Evolutionary conservation across 2,797 vertebrate species (phyloP).

Genomic region (Pogoniulus pusillus): DNA sequence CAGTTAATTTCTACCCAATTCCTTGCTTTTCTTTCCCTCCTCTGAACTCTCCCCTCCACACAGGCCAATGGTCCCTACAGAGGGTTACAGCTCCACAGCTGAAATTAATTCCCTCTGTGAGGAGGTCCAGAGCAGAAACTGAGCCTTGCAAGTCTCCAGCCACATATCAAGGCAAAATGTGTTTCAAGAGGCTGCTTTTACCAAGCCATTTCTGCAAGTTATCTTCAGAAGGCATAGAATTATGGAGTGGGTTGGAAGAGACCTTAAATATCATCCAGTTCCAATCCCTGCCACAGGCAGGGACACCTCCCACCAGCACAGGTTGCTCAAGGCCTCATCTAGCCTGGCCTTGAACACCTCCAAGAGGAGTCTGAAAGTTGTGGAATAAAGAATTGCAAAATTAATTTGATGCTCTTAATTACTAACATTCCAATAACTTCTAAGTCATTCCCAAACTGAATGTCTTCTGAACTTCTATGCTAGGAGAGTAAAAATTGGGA

Average conservation of each 20-base stretch:
- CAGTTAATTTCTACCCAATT: not conserved
- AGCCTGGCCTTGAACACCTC: too few relatives aligned
- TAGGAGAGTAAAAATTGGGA: not conserved
- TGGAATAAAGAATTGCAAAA: not conserved
- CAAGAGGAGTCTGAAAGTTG: not conserved
- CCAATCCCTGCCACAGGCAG: too few relatives aligned
- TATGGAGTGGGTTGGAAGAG: too few relatives aligned
- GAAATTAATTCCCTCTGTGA: not conserved
- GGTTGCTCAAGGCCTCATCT: too few relatives aligned
- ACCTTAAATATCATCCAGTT: too few relatives aligned
- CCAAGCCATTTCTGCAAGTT: not conserved
- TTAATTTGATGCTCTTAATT: not conserved
- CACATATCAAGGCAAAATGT: accelerated
- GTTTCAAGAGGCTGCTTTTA: not conserved
- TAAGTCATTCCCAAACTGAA: not conserved
- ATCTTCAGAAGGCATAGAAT: too few relatives aligned
- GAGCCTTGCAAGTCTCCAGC: not conserved
- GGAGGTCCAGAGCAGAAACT: not conserved
- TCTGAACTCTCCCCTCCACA: not conserved
- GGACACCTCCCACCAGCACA: too few relatives aligned
- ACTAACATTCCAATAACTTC: not conserved
- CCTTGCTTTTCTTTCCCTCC: too few relatives aligned
- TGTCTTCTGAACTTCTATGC: not conserved
- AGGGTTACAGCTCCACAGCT: not conserved
- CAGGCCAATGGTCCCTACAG: accelerated